Base-by-base conservation (phyloP, 2,113 vertebrate species). In the Trochalopteron elliotii region DNA sequence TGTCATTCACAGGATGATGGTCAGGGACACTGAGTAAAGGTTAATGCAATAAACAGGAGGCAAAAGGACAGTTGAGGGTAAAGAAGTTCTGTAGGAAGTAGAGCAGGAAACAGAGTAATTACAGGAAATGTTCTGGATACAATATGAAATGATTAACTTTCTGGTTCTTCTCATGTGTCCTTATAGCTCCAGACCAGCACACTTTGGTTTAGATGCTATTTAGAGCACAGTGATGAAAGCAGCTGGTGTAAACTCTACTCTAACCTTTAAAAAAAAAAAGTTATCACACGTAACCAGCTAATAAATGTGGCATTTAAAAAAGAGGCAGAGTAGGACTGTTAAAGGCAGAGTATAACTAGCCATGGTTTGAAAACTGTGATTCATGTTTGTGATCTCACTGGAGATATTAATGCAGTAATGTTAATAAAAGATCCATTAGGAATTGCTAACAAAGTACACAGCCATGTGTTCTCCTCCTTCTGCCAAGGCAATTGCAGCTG, bases 181-280 rank as follows among this genome's bases (percentile, higher is more conserved):
- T 2, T 63, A 27, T 18, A 80, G n/a, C 42, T 77, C 81, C 21
- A 19, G 53, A 91, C 42, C 77, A 83, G 77, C 20, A 56, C 14
- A 17, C 57, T 82, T 70, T 60, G 39, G 45, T 63, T 83, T 69
- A 57, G 45, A 83, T 67, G 67, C 42, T 90, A n/a, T 81, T 91
- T 81, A 65, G 59, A 80, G 79, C 87, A 57, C 44, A 50, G 35
- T 28, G 50, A 45, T 52, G 45, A 80, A 85, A 95, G 71, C 70
- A 89, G 72, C 45, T 87, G 70, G 45, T 76, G 14, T 71, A 77
- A 96, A 77, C 56, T 83, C 80, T 25, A 2, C 24, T 33, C 25
- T 21, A 64, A 64, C 80, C 56, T 77, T 75, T 44, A 94, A 94
- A 76, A 94, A 91, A 74, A n/a, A 94, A 91, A 71, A n/a, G 23